Evolutionary conservation across 2,113 vertebrate genomes (phyloP), one percentile per base, ranked within the genome.

Genomic region (Phalacrocorax pelagicus): DNA sequence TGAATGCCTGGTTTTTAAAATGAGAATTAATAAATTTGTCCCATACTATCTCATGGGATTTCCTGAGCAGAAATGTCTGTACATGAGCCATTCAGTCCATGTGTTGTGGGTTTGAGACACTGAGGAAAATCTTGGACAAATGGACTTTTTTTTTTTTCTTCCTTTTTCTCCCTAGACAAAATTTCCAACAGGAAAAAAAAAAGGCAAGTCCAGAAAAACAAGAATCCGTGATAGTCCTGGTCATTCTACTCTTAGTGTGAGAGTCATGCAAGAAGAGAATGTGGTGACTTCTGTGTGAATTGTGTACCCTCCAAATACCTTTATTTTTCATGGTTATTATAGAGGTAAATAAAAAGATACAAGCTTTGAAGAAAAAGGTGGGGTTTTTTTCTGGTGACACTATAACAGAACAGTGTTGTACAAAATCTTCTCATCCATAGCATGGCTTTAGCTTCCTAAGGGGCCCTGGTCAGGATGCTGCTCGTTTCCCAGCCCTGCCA

Each of bases 1-100:
- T 96, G 71, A 94, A 86, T 89, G 73, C 65, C 69, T 93, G n/a
- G 5, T 82, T 96, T 97, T 96, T 92, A 96, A 97, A 97, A 66
- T 38, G 34, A 58, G 52, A 90, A 47, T 63, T 7, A 91, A 82
- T 83, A 85, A 95, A 96, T 81, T 49, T 87, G 24, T 58, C 46
- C n/a, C 8, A 9, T 83, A 30, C 7, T 49, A 30, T 34, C 54
- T 88, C 12, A 23, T 0, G 0, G 59, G 32, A 46, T 70, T 74
- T 66, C 11, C 40, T 90, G 47, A 62, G 32, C 51, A 74, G 63
- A 88, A 90, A 11, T 88, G 66, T 23, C 24, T 46, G 15, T 51
- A 34, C 10, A 3, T 72, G 67, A 88, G 4, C 36, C 32, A 34
- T 73, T 88, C 40, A 46, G 34, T 10, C 6, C 2, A 9, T 27